A percentile compares a stretch with the other conserved stretches of the same genome.
phyloP scores from a whole-genome alignment of 2,888 invertebrate genomes.

The Machimus rusticus region DNA sequence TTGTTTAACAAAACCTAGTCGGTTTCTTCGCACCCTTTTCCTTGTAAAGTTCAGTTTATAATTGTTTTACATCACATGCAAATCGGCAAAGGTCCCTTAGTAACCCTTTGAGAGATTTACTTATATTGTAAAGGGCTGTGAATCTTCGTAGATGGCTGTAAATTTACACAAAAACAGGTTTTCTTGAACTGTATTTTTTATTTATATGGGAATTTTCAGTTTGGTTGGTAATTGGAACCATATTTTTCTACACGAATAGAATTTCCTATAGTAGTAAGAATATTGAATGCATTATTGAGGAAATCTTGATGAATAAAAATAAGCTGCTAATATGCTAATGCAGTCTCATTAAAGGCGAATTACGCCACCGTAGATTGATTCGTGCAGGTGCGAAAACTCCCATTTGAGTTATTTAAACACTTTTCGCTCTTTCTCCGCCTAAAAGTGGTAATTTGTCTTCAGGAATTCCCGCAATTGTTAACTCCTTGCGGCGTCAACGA shows the following conservation, averaged over 20 bases:
- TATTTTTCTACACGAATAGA: neutral
- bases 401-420: neutral
- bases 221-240: neutral
- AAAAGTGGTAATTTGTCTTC: neutral
- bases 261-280: neutral
- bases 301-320: neutral
- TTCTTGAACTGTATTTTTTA: neutral
- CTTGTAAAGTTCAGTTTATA: neutral
- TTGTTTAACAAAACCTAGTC: neutral
- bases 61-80: neutral
- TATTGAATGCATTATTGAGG: neutral
- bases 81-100: neutral
- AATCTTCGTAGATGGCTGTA: neutral
- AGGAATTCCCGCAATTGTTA: neutral
- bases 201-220: neutral
- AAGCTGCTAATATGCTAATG: neutral
- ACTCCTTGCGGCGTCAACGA: neutral
- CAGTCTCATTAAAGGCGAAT: neutral
- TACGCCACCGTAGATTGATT: neutral
- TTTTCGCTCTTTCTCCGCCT: neutral
- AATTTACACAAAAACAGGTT: neutral
- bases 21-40: neutral
- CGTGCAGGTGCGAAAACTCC: conserved; percentile 1
- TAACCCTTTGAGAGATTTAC: neutral
- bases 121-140: neutral